Base-by-base conservation (phyloP, 2,113 vertebrate genomes). In the Micromys minutus region DNA sequence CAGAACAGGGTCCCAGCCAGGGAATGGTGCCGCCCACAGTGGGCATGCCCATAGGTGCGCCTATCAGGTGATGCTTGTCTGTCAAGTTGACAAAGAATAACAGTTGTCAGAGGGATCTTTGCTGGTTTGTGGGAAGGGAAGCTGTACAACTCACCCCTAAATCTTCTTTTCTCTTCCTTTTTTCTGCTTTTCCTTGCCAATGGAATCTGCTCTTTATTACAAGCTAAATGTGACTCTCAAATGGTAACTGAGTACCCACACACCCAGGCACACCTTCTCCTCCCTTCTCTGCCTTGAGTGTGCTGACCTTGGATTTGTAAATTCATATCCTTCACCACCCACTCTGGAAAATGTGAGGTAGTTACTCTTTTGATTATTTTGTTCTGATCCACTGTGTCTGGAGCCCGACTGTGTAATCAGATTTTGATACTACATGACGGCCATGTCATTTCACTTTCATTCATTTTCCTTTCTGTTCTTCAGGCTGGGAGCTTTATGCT, bases 201-300 rank as follows among this genome's bases (percentile, higher is more conserved):
- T 1, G 39, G 42, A 10, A 67, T 7, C n/a, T 57, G 21, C 17
- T 50, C 16, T 42, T 59, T 9, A 3, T 13, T n/a, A 57, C 5
- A 1, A 3, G 24, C 83, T 2, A 16, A n/a, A 17, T 12, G 3
- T 11, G 63, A 42, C 86, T n/a, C 45, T 19, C 3, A 15, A 12
- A 3, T 4, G 22, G 34, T 26, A 9, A 42, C 0, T 1, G 12
- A 17, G 72, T 10, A 7, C 13, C 6, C 36, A 5, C 34, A 21
- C 0, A 4, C 21, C 34, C 31, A 7, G 36, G 15, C 0, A 1
- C 3, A 0, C 2, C 0, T 7, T 3, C 13, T 3, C 11, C n/a
- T 50, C 34, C 55, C 47, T 8, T 13, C 42, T 34, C 65, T 42
- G 63, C 84, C 39, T n/a, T 16, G 0, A 1, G 79, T 4, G 21